phyloP scores from a whole-genome alignment of 2,797 vertebrate species.

The Thaleichthys pacificus region DNA sequence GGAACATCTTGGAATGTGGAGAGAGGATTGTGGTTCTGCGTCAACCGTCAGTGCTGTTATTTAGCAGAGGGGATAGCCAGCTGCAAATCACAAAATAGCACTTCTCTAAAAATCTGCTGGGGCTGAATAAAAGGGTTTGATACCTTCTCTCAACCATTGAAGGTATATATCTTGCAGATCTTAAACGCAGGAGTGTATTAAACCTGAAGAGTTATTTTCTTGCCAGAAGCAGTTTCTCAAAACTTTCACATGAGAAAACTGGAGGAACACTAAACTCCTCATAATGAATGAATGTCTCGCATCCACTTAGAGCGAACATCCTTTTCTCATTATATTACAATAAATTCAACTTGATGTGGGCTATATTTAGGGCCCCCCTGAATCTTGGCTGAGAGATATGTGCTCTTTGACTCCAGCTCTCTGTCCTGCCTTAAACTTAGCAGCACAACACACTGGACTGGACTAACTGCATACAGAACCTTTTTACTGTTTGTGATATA shows the following conservation, averaged over 20 bases:
- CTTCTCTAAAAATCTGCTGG: background rate
- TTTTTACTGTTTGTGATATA: background rate
- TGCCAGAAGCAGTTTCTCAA: slow-evolving; percentile 72
- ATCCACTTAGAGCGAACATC: slow-evolving; percentile 87
- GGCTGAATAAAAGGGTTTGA: slow-evolving; percentile 12
- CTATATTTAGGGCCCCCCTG: slow-evolving; percentile 93
- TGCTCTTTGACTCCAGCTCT: slow-evolving; percentile 56
- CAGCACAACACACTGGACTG: slow-evolving; percentile 30
- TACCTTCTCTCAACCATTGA: slow-evolving; percentile 7
- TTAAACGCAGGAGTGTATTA: slow-evolving; percentile 19
- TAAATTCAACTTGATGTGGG: slow-evolving; percentile 93
- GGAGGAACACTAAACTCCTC: slow-evolving; percentile 82
- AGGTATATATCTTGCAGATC: slow-evolving; percentile 15
- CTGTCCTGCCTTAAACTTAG: slow-evolving; percentile 50
- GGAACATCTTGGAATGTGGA: slow-evolving; percentile 13
- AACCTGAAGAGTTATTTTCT: slow-evolving; percentile 41
- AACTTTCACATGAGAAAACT: slow-evolving; percentile 93
- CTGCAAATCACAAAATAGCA: slow-evolving; percentile 15
- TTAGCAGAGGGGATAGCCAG: slow-evolving; percentile 7
- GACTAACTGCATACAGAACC: slow-evolving; percentile 20
- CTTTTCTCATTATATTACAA: slow-evolving; percentile 97
- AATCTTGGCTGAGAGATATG: slow-evolving; percentile 86
- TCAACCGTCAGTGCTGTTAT: slow-evolving; percentile 4
- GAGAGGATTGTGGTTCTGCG: slow-evolving; percentile 13
- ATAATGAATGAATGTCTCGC: slow-evolving; percentile 82